Evolutionary conservation across 2,797 vertebrate species (phyloP).

Genomic region (Heliangelus exortis): DNA sequence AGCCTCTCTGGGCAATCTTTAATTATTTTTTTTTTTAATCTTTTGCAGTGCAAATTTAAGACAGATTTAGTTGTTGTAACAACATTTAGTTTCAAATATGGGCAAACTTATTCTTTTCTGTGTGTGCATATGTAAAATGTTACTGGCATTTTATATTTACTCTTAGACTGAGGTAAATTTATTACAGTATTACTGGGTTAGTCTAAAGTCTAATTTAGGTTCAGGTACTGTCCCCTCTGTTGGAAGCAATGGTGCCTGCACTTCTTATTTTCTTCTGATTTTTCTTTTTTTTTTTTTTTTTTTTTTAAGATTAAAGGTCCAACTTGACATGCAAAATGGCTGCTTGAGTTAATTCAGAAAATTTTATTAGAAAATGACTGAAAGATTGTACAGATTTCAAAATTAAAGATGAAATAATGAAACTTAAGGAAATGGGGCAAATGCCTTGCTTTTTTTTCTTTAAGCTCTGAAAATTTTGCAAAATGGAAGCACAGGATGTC

Average conservation of each 20-base stretch:
- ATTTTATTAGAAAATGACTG: background rate
- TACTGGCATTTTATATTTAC: background rate
- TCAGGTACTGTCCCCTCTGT: background rate
- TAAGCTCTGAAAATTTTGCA: background rate
- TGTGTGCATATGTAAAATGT: background rate
- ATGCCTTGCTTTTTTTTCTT: background rate
- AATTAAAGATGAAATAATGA: slow-evolving; percentile 43
- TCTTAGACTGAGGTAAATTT: background rate
- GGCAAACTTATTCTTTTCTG: background rate
- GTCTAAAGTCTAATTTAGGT: background rate
- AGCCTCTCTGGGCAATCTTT: background rate
- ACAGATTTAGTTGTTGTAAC: background rate
- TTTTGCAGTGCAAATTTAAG: background rate
- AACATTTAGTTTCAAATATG: background rate
- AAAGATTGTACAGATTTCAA: slow-evolving; percentile 48
- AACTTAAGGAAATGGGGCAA: slow-evolving; percentile 7
- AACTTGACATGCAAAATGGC: slow-evolving; percentile 54
- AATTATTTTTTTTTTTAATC: too few relatives aligned
- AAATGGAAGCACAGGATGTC: background rate
- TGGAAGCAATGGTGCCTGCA: slow-evolving; percentile 11
- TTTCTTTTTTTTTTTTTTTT: background rate
- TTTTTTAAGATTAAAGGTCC: background rate
- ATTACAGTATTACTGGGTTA: fast-evolving
- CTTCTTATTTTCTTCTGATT: slow-evolving; percentile 14
- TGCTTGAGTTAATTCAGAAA: slow-evolving; percentile 55